Conservation (phyloP, 2,888 invertebrate genomes). For the Polyploca ridens region DNA sequence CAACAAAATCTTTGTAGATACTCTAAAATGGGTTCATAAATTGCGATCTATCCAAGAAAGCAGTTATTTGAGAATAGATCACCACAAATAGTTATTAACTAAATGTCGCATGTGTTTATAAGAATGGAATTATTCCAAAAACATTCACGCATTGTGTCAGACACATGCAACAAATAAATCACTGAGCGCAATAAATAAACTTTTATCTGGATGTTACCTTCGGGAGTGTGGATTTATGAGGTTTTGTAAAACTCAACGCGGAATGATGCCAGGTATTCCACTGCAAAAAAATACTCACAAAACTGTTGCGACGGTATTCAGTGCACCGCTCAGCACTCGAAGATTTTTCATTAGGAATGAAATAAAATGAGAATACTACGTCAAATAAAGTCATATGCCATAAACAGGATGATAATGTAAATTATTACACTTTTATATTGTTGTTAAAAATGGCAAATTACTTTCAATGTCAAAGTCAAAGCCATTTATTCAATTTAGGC, state of each 20-base stretch:
- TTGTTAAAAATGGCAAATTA: too few species aligned
- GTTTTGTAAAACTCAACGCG: slow-evolving; percentile 50
- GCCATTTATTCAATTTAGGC: too few species aligned
- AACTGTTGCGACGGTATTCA: slow-evolving; percentile 23
- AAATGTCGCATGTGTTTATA: neutral
- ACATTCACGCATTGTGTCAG: slow-evolving; percentile 44
- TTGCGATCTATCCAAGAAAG: too few species aligned
- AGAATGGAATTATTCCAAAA: slow-evolving; percentile 7
- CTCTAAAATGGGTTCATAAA: too few species aligned
- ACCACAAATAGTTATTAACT: neutral
- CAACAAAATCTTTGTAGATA: too few species aligned
- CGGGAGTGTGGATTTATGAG: slow-evolving; percentile 64
- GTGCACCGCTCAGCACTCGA: slow-evolving; percentile 12
- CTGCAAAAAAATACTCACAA: slow-evolving; percentile 23
- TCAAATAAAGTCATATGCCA: too few species aligned
- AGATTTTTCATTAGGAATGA: slow-evolving; percentile 14
- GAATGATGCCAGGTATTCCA: slow-evolving; percentile 31
- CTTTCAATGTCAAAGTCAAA: too few species aligned
- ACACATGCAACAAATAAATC: slow-evolving; percentile 61
- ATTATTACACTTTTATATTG: too few species aligned
- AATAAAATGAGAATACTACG: neutral
- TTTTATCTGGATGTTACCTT: slow-evolving; percentile 65
- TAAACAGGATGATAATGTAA: too few species aligned
- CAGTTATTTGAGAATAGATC: neutral
- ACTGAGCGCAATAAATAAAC: slow-evolving; percentile 64